A percentile compares a stretch with the other conserved stretches of the same genome.
phyloP scores from a whole-genome alignment of 1,140 invertebrate genomes.

The Leptopilina clavipes region DNA sequence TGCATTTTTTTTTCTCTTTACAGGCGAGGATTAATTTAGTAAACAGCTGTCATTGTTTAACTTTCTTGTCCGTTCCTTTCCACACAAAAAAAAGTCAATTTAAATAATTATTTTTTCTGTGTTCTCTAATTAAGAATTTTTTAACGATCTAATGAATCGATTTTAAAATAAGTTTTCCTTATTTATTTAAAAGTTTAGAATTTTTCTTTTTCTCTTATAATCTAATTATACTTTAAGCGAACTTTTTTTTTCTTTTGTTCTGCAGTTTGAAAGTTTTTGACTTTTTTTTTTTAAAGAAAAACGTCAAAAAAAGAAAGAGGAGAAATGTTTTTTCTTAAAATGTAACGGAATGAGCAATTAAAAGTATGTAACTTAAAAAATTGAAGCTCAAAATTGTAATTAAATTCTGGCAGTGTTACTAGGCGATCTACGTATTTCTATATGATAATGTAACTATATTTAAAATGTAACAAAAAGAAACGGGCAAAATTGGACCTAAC shows the following conservation, averaged over 20 bases:
- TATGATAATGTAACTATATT: neutral
- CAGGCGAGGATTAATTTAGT: neutral
- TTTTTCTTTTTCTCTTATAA: neutral
- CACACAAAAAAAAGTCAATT: neutral
- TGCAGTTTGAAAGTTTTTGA: too few relatives aligned
- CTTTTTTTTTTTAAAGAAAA: too few relatives aligned
- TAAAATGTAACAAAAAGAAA: conserved; percentile 8
- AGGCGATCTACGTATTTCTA: neutral
- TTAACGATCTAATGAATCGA: neutral
- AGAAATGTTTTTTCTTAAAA: conserved; percentile 1
- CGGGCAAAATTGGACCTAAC: conserved; percentile 16
- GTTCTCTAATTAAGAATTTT: neutral
- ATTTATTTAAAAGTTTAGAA: conserved; percentile 18
- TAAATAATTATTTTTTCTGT: too few relatives aligned
- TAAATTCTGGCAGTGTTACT: neutral
- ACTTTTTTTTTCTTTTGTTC: neutral
- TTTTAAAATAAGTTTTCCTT: neutral
- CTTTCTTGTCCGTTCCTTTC: neutral
- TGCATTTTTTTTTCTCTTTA: too few relatives aligned
- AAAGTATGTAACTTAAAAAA: neutral
- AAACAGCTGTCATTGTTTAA: neutral
- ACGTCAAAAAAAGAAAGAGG: too few relatives aligned
- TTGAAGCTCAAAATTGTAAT: conserved; percentile 22
- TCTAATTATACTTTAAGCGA: neutral
- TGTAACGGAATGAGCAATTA: neutral